phyloP scores from a whole-genome alignment of 2,888 invertebrate species.

The Ophion slaviceki region DNA sequence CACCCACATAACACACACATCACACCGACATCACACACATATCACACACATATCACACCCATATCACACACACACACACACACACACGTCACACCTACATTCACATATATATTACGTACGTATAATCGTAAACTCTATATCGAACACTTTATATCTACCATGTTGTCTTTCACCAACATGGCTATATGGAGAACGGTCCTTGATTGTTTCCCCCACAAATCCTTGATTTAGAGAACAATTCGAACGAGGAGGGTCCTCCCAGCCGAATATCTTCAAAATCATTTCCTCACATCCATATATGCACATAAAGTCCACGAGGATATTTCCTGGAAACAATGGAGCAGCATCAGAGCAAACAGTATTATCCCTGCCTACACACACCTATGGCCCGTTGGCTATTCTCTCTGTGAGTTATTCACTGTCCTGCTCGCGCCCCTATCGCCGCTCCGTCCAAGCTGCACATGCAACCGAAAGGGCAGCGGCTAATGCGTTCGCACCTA shows the following conservation, averaged over 20 bases:
- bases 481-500: conserved; percentile 55
- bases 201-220: background rate
- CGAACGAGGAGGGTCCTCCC: background rate
- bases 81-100: too few species aligned
- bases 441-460: conserved; percentile 24
- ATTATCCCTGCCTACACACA: conserved; percentile 11
- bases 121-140: background rate
- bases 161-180: background rate
- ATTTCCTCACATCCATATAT: background rate
- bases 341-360: conserved; percentile 53
- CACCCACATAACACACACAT: too few species aligned
- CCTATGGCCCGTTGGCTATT: background rate
- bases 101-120: too few species aligned
- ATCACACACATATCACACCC: too few species aligned
- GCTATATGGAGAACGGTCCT: background rate
- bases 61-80: too few species aligned
- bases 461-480: conserved; percentile 49
- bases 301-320: background rate
- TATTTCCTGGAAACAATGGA: conserved; percentile 44
- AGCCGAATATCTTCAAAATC: background rate
- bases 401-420: conserved; percentile 34
- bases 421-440: conserved; percentile 26
- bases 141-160: background rate
- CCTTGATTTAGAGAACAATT: background rate
- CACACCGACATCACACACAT: too few species aligned